Conservation (phyloP, 2,113 vertebrate species). For the Plectropomus leopardus region DNA sequence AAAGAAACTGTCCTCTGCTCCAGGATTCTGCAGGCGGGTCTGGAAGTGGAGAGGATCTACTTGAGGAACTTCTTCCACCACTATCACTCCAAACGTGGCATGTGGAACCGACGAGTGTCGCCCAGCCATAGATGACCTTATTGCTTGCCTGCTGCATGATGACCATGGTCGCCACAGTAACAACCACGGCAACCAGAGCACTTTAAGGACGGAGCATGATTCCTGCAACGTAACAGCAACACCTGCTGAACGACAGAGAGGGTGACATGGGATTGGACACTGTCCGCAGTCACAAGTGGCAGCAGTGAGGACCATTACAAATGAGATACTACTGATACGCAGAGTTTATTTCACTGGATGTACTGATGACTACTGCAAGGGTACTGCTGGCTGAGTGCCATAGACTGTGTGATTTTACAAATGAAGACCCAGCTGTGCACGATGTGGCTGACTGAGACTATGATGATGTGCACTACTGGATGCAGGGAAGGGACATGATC, state of each 20-base stretch:
- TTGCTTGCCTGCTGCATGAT: conserved; percentile 46
- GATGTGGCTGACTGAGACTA: background rate
- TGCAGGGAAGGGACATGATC: conserved; percentile 10
- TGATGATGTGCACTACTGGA: conserved; percentile 40
- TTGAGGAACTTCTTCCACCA: conserved; percentile 95
- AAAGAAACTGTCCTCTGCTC: too few species aligned
- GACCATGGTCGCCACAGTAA: conserved; percentile 49
- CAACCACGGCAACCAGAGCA: conserved; percentile 54
- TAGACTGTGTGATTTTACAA: conserved; percentile 1
- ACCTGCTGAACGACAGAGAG: conserved; percentile 29
- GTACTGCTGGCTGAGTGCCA: conserved; percentile 13
- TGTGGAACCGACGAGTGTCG: conserved; percentile 90
- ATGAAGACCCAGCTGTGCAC: conserved; percentile 36
- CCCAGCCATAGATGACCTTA: conserved; percentile 55
- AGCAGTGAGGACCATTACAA: conserved; percentile 7
- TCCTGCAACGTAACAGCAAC: conserved; percentile 17
- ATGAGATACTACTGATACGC: conserved; percentile 59
- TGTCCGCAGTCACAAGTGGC: background rate
- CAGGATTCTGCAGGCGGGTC: conserved; percentile 91
- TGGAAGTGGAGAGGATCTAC: conserved; percentile 95
- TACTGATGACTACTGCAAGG: conserved; percentile 41
- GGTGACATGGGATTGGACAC: background rate
- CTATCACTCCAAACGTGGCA: conserved; percentile 95
- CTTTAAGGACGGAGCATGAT: conserved; percentile 58
- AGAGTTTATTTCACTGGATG: conserved; percentile 53